These are phyloP conservation scores for Laterallus jamaicensis DNA, from an alignment of 2,113 vertebrate species.

Conservation along the genomic window DNA sequence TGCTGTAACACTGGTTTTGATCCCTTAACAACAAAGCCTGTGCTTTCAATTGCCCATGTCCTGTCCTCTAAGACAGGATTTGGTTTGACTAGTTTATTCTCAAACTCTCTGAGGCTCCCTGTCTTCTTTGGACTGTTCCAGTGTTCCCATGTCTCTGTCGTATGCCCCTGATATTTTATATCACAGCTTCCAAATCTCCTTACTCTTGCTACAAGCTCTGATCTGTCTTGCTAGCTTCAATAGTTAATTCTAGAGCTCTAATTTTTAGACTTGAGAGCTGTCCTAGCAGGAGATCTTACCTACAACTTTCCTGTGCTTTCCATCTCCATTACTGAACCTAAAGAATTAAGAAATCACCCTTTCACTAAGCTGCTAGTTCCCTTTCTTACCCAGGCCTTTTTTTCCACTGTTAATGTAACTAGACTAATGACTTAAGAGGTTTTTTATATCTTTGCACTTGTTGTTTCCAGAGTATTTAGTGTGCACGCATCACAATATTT, in stretches of 20 bases:
- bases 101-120: neutral
- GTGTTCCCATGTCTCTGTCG: neutral
- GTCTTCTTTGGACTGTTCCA: neutral
- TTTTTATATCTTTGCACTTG: neutral
- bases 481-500: neutral
- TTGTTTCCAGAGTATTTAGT: neutral
- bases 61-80: neutral
- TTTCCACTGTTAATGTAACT: neutral
- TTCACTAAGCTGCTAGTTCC: neutral
- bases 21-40: neutral
- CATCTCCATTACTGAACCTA: neutral
- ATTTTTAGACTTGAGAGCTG: neutral
- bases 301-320: neutral
- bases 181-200: neutral
- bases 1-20: neutral
- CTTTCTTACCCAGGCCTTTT: neutral
- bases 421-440: neutral
- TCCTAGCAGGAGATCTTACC: neutral
- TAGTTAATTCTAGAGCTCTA: neutral
- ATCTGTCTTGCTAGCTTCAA: neutral
- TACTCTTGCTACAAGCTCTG: neutral
- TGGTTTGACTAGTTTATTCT: neutral
- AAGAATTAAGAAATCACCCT: neutral
- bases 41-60: neutral
- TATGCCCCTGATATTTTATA: neutral